A percentile compares a stretch with the other conserved stretches of the same genome.
phyloP scores from a whole-genome alignment of 2,888 invertebrate genomes.

The Athripsodes cinereus region DNA sequence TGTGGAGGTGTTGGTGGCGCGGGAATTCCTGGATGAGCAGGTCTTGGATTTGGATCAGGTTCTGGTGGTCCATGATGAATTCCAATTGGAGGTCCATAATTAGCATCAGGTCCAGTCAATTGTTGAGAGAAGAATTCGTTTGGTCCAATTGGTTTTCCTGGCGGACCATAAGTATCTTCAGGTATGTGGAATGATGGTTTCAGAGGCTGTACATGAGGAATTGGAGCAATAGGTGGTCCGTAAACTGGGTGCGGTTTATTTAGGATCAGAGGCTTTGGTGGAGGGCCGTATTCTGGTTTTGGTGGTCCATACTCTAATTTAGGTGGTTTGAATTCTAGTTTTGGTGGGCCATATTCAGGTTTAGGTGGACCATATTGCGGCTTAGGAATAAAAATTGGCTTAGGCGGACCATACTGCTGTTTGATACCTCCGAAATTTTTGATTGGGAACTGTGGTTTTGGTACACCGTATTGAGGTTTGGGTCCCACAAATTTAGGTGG shows the following conservation, averaged over 20 bases:
- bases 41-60: slow-evolving; percentile 53
- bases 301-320: slow-evolving; percentile 26
- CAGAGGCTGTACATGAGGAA: slow-evolving; percentile 37
- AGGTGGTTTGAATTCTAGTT: slow-evolving; percentile 31
- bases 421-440: slow-evolving; percentile 36
- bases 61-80: slow-evolving; percentile 54
- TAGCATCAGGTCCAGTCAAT: slow-evolving; percentile 34
- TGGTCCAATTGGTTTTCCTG: slow-evolving; percentile 40
- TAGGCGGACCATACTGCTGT: slow-evolving; percentile 33
- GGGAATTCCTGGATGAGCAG: slow-evolving; percentile 62
- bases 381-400: slow-evolving; percentile 38
- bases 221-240: slow-evolving; percentile 36
- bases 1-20: slow-evolving; percentile 71
- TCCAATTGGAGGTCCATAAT: slow-evolving; percentile 33
- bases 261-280: slow-evolving; percentile 31
- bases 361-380: slow-evolving; percentile 39
- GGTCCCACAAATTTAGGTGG: slow-evolving; percentile 24
- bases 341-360: slow-evolving; percentile 38
- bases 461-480: slow-evolving; percentile 40
- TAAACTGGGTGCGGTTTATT: slow-evolving; percentile 36
- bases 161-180: slow-evolving; percentile 45
- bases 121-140: slow-evolving; percentile 40
- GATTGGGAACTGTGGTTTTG: slow-evolving; percentile 45
- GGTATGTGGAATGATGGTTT: slow-evolving; percentile 45
- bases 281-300: slow-evolving; percentile 31